A percentile compares a stretch with the other conserved stretches of the same genome.
phyloP scores from a whole-genome alignment of 2,797 vertebrate species.

The Cossypha heuglini region DNA sequence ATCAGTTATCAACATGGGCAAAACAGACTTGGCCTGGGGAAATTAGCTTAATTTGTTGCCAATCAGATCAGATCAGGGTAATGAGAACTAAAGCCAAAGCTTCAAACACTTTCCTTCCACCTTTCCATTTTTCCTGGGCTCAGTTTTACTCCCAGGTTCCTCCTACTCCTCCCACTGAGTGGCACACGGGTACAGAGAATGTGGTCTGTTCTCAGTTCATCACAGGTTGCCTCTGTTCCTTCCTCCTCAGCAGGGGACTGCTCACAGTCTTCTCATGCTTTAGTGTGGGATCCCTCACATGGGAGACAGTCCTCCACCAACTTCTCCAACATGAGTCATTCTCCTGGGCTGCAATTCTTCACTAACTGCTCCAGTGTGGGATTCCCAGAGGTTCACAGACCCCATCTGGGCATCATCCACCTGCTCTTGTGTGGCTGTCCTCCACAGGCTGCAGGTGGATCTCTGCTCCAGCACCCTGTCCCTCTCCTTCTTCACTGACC shows the following conservation, averaged over 20 bases:
- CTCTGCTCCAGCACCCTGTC: background rate
- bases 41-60: background rate
- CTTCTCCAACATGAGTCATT: background rate
- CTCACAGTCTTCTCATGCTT: background rate
- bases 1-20: background rate
- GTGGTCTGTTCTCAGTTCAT: background rate
- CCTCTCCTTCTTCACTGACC: background rate
- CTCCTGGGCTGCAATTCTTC: background rate
- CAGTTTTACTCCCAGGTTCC: background rate
- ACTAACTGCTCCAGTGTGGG: background rate
- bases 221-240: background rate
- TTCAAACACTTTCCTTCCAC: background rate
- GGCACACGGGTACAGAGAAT: background rate
- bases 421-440: rapidly evolving
- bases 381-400: background rate
- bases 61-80: background rate
- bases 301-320: background rate
- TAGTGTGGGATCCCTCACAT: background rate
- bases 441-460: background rate
- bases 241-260: background rate
- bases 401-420: background rate
- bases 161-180: background rate
- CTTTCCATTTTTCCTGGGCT: background rate
- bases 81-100: background rate
- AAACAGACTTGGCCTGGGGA: background rate